Base-by-base conservation (phyloP, 2,113 vertebrate genomes). In the Silurus glanis region DNA sequence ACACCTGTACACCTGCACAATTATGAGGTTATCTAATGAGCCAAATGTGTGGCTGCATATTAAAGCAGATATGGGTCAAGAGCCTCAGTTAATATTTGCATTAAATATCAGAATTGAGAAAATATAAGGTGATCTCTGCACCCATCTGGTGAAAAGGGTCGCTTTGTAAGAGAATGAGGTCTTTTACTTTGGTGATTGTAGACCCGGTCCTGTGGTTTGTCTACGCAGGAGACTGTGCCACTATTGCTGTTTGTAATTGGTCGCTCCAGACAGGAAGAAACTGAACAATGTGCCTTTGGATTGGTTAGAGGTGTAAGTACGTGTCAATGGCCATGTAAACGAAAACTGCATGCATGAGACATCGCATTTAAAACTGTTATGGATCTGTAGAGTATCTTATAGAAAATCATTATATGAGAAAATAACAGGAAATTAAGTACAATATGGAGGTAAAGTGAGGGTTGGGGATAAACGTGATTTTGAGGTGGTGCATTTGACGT, bases 401-500 rank as follows among this genome's bases (percentile, higher is more conserved):
- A 84, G 49, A 49, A 53, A 1, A 53, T 75, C 9, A 59, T 3
- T 59, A 19, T 59, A 45, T 45, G 6, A 13, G 10, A 49, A 51
- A 55, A 56, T 2, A 17, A 51, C 37, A 66, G 67, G 28, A 72
- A 83, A n/a, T 25, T 5, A 14, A 83, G 59, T 59, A 82, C 8
- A 90, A 9, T 0, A 95, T 95, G 95, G 94, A 94, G 92, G 95
- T 95, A 90, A 92, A 83, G 47, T 56, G 28, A 28, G 8, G 3
- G 53, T 17, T 80, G 3, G 0, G 37, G 4, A 37, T 64, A 9
- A 49, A 84, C 3, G 5, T 49, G 21, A 62, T 49, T 17, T 76
- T 21, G 2, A 7, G 9, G 23, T 9, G 0, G 45, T 37, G 17
- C 19, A 28, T 21, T 19, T 47, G 28, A 45, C 5, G 17, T 83